Base-by-base conservation (phyloP, 2,797 vertebrate genomes). In the Adelosebastes latens region DNA sequence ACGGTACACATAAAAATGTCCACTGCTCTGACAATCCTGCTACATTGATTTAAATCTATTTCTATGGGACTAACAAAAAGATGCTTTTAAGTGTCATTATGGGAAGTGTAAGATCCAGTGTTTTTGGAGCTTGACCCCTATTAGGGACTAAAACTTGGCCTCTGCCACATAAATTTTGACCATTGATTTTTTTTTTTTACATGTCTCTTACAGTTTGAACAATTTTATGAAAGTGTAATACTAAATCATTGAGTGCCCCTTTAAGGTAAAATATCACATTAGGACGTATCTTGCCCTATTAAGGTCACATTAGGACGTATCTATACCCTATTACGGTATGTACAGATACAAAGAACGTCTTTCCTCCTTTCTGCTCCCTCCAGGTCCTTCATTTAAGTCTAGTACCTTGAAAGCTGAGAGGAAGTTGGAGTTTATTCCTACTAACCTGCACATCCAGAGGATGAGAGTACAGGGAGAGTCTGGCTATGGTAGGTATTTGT, bases 311-410 rank as follows among this genome's bases (percentile, higher is more conserved):
- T 16, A 8, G 32, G 34, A 20, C 10, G 3, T 12, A 59, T 53
- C 4, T 29, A 10, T 27, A 11, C 16, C 14, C 24, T 20, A 2
- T 7, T 55, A 32, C 3, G 8, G 20, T 10, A n/a, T 60, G 46
- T 20, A 27, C 29, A 77, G 31, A 72, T 22, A 20, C 5, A 64
- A 24, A 34, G 2, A n/a, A 63, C 1, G 4, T 46, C 22, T 39
- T 22, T 64, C 5, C 10, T 46, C 11, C 13, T 55, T 42, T 63
- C 66, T 79, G 13, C 29, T 64, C 8, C 46, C 34, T 60, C 9
- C 88, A 99, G 99, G 99, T 92, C 98, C 98, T 31, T 99, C 98
- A 2, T 99, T 99, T 93, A 99, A 99, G 94, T 97, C 99, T 29
- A 99, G 99, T 90, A 98, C 97, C 80, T 93, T 99, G 92, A 99